These are phyloP conservation scores for Otis tarda DNA, from an alignment of 2,113 vertebrate species.

Conservation along the genomic window DNA sequence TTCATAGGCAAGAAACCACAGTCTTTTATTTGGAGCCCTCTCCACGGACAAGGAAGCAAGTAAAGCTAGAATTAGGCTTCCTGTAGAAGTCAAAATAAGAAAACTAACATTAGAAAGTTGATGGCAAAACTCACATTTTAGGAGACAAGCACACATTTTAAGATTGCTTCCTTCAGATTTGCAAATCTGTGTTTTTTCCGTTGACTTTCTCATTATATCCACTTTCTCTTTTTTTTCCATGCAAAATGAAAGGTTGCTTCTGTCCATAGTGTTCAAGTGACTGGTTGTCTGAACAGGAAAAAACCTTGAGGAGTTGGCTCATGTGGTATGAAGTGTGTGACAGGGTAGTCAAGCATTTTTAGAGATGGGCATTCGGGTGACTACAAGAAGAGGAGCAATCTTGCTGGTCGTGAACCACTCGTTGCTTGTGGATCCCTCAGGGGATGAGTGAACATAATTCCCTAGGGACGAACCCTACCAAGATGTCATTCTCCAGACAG, in stretches of 20 bases:
- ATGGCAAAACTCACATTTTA: neutral
- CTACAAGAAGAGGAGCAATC: neutral
- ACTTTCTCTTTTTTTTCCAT: neutral
- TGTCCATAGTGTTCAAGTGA: neutral
- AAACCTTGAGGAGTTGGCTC: neutral
- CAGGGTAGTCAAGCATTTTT: neutral
- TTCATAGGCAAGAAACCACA: neutral
- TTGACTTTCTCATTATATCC: neutral
- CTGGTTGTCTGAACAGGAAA: neutral
- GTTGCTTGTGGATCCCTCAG: neutral
- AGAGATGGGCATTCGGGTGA: neutral
- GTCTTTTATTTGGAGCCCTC: neutral
- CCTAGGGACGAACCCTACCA: neutral
- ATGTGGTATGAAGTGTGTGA: neutral
- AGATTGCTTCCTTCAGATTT: neutral
- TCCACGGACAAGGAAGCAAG: neutral
- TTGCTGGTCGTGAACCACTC: neutral
- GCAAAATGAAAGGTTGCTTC: neutral
- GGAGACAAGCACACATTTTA: neutral
- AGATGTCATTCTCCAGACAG: neutral
- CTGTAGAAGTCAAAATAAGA: slow-evolving; percentile 32
- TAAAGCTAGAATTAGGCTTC: slow-evolving; percentile 39
- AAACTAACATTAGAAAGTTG: neutral
- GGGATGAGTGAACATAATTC: neutral
- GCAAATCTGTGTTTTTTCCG: neutral